Conservation (phyloP, 92 coral and sea anemone species). For the Zoanthus sociatus region DNA sequence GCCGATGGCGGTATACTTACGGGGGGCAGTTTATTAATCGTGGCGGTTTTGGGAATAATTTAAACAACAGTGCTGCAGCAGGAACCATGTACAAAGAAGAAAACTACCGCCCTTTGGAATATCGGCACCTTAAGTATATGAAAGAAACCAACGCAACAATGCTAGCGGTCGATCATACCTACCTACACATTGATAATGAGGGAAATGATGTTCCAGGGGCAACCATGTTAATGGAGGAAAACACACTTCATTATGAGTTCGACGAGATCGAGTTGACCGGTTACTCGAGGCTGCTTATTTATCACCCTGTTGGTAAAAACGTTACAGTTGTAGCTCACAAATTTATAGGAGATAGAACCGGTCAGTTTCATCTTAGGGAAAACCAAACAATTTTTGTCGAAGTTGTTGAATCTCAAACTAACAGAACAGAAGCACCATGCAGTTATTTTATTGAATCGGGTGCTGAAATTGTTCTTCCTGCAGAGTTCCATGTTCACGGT, state of each 20-base stretch:
- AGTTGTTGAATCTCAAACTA: constrained; percentile 68
- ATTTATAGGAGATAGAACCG: constrained; percentile 74
- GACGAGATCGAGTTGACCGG: constrained; percentile 76
- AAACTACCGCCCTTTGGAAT: constrained; percentile 66
- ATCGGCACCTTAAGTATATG: constrained; percentile 71
- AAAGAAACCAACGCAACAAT: constrained; percentile 59
- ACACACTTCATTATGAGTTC: constrained; percentile 63
- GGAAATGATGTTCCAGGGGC: constrained; percentile 69
- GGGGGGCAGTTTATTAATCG: constrained; percentile 62
- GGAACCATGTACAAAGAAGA: constrained; percentile 75
- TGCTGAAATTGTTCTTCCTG: constrained; percentile 72
- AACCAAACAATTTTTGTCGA: constrained; percentile 69
- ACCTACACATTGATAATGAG: constrained; percentile 67
- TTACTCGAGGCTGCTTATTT: constrained; percentile 64
- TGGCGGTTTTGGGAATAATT: constrained; percentile 58
- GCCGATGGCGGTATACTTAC: constrained; percentile 74
- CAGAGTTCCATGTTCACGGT: constrained; percentile 75
- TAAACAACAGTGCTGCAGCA: constrained; percentile 62
- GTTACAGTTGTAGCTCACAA: constrained; percentile 68
- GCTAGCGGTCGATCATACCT: constrained; percentile 68
- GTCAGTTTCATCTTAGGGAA: constrained; percentile 68
- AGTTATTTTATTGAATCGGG: constrained; percentile 70
- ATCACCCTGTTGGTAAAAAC: constrained; percentile 64
- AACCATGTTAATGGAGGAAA: constrained; percentile 68
- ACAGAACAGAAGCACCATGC: constrained; percentile 76